Evolutionary conservation across 2,797 vertebrate species (phyloP), one percentile per base, ranked within the genome.

Genomic region (Hypotaenidia philippensis): DNA sequence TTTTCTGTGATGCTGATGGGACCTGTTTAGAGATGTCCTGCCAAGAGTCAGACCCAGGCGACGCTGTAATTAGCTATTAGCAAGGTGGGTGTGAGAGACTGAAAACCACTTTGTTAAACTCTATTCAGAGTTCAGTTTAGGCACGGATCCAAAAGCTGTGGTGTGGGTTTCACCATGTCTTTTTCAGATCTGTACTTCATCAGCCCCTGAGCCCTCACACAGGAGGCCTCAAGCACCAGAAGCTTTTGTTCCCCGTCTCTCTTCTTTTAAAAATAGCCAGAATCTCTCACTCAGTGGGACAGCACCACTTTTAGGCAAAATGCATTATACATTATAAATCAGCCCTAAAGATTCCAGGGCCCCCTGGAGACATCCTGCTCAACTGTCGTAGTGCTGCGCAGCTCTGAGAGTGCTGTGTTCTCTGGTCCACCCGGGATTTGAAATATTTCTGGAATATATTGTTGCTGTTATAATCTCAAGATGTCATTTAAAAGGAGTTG

Each of bases 401-500:
- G 78, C 78, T 78, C 78, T 19, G 5, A 70, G 18, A 89, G 55
- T 80, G 52, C 44, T 0, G 2, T 1, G 0, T 59, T 34, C 66
- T 56, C 61, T 2, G 3, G 32, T 69, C 68, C 40, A 8, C 34
- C 17, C 0, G 6, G 94, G 78, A 31, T 74, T 90, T 79, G 79
- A 87, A 93, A 32, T 82, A 70, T 90, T 93, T 92, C 91, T 94
- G 91, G 90, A 77, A 59, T 82, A 81, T 18, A 52, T 7, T 59
- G 44, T 63, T 87, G 87, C 71, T 89, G 72, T 74, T 81, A 31
- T 53, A 84, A 85, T 77, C 89, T 91, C 83, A 63, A 68, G 44
- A 83, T 88, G 80, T 90, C 89, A 72, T 92, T 93, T 91, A 34
- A 69, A 85, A 80, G 63, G 76, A 83, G 84, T 89, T 94, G 93